These are phyloP conservation scores for Poeciliopsis paucimaculata DNA, from an alignment of 2,797 vertebrate species.

Conservation along the genomic window DNA sequence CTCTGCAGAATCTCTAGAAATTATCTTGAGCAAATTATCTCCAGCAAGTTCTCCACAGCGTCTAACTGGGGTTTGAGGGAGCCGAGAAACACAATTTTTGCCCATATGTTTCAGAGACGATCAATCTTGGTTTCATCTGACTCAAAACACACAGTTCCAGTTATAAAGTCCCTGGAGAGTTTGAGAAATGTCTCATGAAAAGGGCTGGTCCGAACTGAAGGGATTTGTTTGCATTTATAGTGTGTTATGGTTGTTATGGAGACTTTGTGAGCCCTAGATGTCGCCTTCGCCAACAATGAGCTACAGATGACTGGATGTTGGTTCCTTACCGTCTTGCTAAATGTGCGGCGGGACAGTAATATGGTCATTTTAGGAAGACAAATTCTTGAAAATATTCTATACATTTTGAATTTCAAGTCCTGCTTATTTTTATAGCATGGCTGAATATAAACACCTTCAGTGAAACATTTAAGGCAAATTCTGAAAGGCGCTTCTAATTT, in stretches of 20 bases:
- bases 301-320: neutral
- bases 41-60: neutral
- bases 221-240: neutral
- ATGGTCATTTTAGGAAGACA: too few species aligned
- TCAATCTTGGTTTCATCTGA: neutral
- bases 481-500: conserved; percentile 3
- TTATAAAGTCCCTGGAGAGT: neutral
- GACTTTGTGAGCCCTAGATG: neutral
- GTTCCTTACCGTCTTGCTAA: neutral
- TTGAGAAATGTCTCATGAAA: neutral
- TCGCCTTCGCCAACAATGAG: neutral
- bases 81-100: neutral
- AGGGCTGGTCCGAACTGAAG: neutral
- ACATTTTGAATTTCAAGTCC: too few species aligned
- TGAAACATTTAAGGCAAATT: neutral
- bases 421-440: too few species aligned
- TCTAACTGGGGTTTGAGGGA: neutral
- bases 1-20: neutral
- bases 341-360: neutral
- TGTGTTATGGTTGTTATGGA: neutral
- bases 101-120: neutral
- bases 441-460: neutral
- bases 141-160: neutral
- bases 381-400: too few species aligned
- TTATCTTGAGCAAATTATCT: neutral